These are phyloP conservation scores for Ganaspis sp. DNA, from an alignment of 1,140 invertebrate genomes.

Conservation along the genomic window DNA sequence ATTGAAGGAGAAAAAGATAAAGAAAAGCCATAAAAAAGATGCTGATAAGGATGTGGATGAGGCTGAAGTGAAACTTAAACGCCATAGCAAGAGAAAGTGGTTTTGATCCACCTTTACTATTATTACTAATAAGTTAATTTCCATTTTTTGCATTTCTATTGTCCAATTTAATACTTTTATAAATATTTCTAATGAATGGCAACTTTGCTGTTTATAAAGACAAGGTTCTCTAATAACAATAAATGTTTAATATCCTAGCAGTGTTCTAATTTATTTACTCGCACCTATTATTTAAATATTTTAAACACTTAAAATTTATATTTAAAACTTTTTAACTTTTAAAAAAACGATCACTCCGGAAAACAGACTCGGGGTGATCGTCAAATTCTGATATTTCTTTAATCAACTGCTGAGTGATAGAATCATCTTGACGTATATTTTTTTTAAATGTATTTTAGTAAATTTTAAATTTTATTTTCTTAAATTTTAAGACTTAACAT, in stretches of 20 bases:
- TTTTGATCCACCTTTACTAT: slow-evolving; percentile 60
- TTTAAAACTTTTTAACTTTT: no score
- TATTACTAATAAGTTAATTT: slow-evolving; percentile 22
- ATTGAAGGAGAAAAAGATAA: slow-evolving; percentile 67
- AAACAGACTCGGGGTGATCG: no score
- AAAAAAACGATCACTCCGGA: no score
- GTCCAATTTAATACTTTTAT: slow-evolving; percentile 62
- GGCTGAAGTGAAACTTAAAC: slow-evolving; percentile 70
- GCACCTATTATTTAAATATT: no score
- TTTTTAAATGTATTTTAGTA: no score
- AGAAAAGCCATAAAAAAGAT: slow-evolving; percentile 70
- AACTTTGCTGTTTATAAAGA: slow-evolving; percentile 44
- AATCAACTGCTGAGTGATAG: no score
- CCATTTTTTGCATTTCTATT: slow-evolving; percentile 4
- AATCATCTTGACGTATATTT: no score
- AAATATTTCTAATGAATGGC: slow-evolving; percentile 54
- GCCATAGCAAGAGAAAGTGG: slow-evolving; percentile 71
- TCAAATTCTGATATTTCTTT: no score
- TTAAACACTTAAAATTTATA: no score
- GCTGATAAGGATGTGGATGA: slow-evolving; percentile 75
- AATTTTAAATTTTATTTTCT: no score
- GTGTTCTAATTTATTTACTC: no score
- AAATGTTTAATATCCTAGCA: slow-evolving; percentile 33
- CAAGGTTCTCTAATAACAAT: slow-evolving; percentile 35
- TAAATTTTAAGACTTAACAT: no score